Percentiles rank a stretch among this genome's conserved stretches.
Evolutionary conservation across 2,888 invertebrate species (phyloP).

Genomic region (Acanthosepion esculentum): DNA sequence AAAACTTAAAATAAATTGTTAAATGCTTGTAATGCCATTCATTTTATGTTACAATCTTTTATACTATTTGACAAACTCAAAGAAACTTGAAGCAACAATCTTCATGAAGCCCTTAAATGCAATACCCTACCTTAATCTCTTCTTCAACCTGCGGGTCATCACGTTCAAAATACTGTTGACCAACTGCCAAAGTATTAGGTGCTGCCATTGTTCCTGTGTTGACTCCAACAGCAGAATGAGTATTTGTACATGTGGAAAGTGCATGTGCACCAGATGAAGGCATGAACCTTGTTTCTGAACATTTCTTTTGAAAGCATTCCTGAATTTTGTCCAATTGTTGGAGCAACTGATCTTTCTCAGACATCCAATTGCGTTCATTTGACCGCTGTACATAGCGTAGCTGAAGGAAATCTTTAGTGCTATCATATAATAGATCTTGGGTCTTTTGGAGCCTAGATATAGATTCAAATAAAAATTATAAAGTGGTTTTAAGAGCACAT

Average conservation of each 20-base stretch:
- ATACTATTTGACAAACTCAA: no score
- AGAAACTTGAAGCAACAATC: no score
- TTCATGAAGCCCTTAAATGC: background rate
- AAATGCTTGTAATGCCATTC: no score
- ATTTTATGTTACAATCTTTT: no score
- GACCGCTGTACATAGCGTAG: slow-evolving; percentile 71
- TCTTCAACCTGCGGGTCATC: background rate
- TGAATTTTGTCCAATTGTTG: slow-evolving; percentile 67
- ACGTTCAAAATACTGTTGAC: background rate
- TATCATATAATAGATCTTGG: slow-evolving; percentile 75
- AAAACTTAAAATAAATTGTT: no score
- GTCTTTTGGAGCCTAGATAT: slow-evolving; percentile 73
- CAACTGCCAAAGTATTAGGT: background rate
- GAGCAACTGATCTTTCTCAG: slow-evolving; percentile 73
- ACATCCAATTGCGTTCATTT: slow-evolving; percentile 73
- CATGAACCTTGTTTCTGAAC: background rate
- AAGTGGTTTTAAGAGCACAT: no score
- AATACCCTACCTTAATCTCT: background rate
- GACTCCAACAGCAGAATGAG: background rate
- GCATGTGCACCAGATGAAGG: background rate
- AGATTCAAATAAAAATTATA: no score
- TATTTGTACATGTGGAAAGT: background rate
- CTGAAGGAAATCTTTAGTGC: slow-evolving; percentile 74
- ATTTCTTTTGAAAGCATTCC: slow-evolving; percentile 54
- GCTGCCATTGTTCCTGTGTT: background rate